Percentiles rank a stretch among this genome's conserved stretches.
These are phyloP conservation scores for Embidobia sp. DNA, from an alignment of 2,888 invertebrate species.

Conservation along the genomic window DNA sequence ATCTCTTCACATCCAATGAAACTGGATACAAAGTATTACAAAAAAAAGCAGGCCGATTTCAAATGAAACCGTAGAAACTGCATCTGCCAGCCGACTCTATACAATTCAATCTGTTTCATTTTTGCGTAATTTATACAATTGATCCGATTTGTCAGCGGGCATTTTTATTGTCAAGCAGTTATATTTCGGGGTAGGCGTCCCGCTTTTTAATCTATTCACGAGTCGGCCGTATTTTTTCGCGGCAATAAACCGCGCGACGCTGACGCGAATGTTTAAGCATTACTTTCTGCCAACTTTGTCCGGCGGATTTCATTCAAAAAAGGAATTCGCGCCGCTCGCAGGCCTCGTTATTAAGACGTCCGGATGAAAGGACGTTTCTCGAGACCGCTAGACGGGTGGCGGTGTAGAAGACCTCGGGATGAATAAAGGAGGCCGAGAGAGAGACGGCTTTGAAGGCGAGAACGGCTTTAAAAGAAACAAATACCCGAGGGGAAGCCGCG, in stretches of 20 bases:
- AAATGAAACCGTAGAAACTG: no score
- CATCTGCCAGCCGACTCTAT: no score
- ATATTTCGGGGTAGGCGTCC: not conserved
- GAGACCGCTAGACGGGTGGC: no score
- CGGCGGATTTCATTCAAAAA: no score
- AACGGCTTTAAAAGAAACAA: slow-evolving; percentile 71
- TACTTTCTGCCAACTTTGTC: no score
- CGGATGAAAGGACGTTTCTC: slow-evolving; percentile 72
- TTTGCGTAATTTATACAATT: slow-evolving; percentile 14
- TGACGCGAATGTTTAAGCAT: no score
- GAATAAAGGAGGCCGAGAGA: slow-evolving; percentile 53
- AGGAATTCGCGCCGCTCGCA: no score
- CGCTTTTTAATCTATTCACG: not conserved
- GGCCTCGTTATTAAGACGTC: slow-evolving; percentile 75
- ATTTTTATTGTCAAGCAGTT: slow-evolving; percentile 2
- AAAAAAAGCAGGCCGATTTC: no score
- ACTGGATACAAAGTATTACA: no score
- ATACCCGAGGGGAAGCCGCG: slow-evolving; percentile 72
- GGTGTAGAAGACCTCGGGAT: slow-evolving; percentile 59
- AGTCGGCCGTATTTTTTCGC: not conserved
- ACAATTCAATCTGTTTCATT: not conserved
- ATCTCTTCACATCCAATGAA: no score
- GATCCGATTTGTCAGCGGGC: slow-evolving; percentile 14
- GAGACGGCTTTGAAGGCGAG: slow-evolving; percentile 35
- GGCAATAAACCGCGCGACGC: no score